Evolutionary conservation across 2,797 vertebrate genomes (phyloP), one percentile per base, ranked within the genome.

Genomic region (Hylomyscus alleni): DNA sequence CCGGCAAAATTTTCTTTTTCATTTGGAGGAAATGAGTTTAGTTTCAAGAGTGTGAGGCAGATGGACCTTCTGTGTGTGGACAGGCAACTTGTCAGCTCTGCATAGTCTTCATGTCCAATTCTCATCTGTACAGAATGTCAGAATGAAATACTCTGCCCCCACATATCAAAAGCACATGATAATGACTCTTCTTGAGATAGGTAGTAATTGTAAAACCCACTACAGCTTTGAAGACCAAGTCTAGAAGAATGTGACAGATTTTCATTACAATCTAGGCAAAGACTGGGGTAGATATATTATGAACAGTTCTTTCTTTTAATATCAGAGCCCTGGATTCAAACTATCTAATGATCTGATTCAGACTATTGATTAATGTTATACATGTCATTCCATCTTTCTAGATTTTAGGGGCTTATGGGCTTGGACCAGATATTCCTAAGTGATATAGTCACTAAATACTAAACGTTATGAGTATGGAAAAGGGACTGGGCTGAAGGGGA

Each of bases 21-120:
- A 89, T 93, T 92, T 37, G 58, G 69, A 76, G 93, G 86, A 89
- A 97, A 47, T 50, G 44, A 89, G 47, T 65, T 95, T 72, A 88
- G 72, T 60, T 91, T 52, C 26, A n/a, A 78, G 44, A 90, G 40
- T 88, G 34, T 0, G 1, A 82, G 60, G 50, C 54, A 96, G 47
- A 90, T 37, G 40, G 37, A 62, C 13, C 15, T 65, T 85, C 60
- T 90, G 37, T 37, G 67, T 92, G 58, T 93, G 89, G 65, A 82
- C 29, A 91, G 91, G 69, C 7, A 89, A n/a, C n/a, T 37, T 76
- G 81, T 65, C 1, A 9, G 1, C 26, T 77, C 19, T 37, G 44
- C 22, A 56, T 31, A 90, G 62, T 78, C 60, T 86, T 90, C 47
- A 62, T 89, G 90, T 84, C 90, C 37, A 3, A 22, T 75, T 93